Evolutionary conservation across 1,140 invertebrate genomes (phyloP).

Genomic region (Drosophila paulistorum): DNA sequence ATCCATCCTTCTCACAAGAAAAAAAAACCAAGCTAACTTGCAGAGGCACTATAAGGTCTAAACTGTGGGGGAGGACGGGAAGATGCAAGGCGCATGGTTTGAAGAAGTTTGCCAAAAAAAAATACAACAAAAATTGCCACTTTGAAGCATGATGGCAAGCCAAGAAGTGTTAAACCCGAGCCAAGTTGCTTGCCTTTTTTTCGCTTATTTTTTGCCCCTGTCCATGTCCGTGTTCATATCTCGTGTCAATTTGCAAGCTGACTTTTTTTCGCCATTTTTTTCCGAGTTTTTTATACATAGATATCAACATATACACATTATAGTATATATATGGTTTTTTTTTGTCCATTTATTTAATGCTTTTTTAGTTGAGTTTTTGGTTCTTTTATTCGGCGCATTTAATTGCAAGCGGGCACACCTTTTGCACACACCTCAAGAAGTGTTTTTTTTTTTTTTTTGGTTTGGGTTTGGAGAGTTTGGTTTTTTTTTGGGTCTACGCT

Average conservation of each 20-base stretch:
- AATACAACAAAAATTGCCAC: constrained; percentile 35
- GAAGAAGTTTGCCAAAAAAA: constrained; percentile 39
- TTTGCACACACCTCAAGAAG: constrained; percentile 55
- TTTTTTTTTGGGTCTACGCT: constrained; percentile 45
- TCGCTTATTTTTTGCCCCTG: constrained; percentile 34
- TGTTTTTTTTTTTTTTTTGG: too few relatives aligned
- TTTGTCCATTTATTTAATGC: constrained; percentile 66
- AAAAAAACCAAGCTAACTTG: constrained; percentile 30
- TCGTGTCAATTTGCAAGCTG: constrained; percentile 79
- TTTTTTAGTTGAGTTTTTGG: constrained; percentile 63
- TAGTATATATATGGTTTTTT: constrained; percentile 38
- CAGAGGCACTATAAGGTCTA: constrained; percentile 19
- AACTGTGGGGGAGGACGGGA: background rate
- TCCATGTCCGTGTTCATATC: constrained; percentile 75
- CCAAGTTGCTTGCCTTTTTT: constrained; percentile 59
- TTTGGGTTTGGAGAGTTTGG: constrained; percentile 23
- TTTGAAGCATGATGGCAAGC: constrained; percentile 48
- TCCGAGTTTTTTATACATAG: background rate
- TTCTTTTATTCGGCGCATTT: constrained; percentile 58
- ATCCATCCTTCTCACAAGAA: constrained; percentile 14
- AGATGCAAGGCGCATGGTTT: background rate
- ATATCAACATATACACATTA: background rate
- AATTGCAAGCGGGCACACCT: constrained; percentile 71
- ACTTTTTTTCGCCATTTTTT: constrained; percentile 48
- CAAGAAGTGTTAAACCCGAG: constrained; percentile 78